Evolutionary conservation across 1,140 invertebrate species (phyloP), one percentile per base, ranked within the genome.

Genomic region (Rhizoglyphus robini): DNA sequence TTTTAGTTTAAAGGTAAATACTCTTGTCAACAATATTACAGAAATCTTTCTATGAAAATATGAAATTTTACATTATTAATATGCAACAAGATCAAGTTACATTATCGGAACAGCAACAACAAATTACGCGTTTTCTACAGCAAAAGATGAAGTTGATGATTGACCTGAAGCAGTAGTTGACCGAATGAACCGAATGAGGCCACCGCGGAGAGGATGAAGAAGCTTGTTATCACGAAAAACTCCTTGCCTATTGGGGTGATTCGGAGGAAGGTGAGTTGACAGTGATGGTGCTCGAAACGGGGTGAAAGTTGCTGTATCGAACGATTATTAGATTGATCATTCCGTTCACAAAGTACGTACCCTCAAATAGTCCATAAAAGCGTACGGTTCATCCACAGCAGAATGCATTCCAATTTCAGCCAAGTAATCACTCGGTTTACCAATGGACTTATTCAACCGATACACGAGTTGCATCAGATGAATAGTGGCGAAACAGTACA

Each of bases 171-270:
- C 15, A 54, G 15, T 15, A 54, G 8, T 32, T 54, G 8, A 15
- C 51, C 51, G 23, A 54, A 54, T 15, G 51, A 54, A 32, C 51
- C 51, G 51, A 27, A 54, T 32, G 51, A 54, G 20, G 51, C 51
- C 8, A 54, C 51, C 8, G 51, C 51, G 51, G 51, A 27, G 8
- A 54, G 8, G 51, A 54, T 54, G 8, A 54, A 20, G 8, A 54
- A 54, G 51, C 23, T 27, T 25, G 51, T 54, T 11, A 54, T 54
- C 51, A 54, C 8, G 23, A 54, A 54, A 23, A 54, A 54, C 20
- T 54, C 51, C 20, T 54, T 54, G 23, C 51, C 51, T 11, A 54
- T 54, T 25, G 51, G 31, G 15, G 23, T 54, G 23, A 54, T 23
- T 32, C 51, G 51, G 8, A 54, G 23, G 23, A 54, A 32, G 23